phyloP scores from a whole-genome alignment of 1,140 invertebrate species.

The Aphelenchoides fujianensis region DNA sequence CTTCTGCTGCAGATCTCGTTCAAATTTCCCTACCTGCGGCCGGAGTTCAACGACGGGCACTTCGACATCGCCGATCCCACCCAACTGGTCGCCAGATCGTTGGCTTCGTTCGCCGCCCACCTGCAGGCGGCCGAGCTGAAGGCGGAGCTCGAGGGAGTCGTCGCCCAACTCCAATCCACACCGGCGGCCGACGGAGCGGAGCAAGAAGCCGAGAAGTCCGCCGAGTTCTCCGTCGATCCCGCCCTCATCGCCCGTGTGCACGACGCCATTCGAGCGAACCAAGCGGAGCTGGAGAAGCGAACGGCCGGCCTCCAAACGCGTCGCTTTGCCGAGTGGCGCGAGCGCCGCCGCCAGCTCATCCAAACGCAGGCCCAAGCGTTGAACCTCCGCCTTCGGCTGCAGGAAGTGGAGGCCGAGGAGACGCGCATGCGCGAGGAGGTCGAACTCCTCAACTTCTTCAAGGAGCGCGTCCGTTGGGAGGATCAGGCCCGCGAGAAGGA shows the following conservation, averaged over 20 bases:
- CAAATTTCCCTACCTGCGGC: constrained; percentile 75
- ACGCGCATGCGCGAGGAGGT: constrained; percentile 36
- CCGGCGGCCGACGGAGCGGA: not conserved
- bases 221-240: not conserved
- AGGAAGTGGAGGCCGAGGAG: constrained; percentile 45
- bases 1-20: constrained; percentile 72
- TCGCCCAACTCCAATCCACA: no score
- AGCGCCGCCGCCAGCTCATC: constrained; percentile 38
- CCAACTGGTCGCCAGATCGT: constrained; percentile 75
- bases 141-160: not conserved
- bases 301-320: not conserved
- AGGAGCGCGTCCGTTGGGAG: constrained; percentile 56
- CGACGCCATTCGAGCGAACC: not conserved
- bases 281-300: not conserved
- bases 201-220: not conserved
- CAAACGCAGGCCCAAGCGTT: constrained; percentile 42
- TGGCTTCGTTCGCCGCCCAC: constrained; percentile 65
- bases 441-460: constrained; percentile 55
- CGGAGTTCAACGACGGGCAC: constrained; percentile 79
- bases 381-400: constrained; percentile 34
- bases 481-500: constrained; percentile 49
- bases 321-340: constrained; percentile 48
- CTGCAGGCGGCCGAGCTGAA: constrained; percentile 17
- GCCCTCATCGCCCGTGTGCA: not conserved
- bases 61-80: constrained; percentile 74